Base-by-base conservation (phyloP, 2,797 vertebrate genomes). In the Tauraco hartlaubi region DNA sequence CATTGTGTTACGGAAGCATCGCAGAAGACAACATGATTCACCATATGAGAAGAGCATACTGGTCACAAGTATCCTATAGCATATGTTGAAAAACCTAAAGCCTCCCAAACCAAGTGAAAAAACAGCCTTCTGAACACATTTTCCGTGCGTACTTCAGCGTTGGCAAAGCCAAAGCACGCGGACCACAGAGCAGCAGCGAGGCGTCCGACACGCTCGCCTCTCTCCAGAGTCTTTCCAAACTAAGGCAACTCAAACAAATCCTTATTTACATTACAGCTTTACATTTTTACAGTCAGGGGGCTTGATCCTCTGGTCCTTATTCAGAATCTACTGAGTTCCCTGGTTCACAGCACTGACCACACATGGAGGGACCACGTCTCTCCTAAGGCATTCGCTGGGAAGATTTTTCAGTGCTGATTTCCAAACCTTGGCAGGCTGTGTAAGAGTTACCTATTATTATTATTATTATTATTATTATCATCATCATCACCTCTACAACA, bases 201-300 rank as follows among this genome's bases (percentile, higher is more conserved):
- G 37, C 41, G 61, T 43, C 43, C 84, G 92, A 19, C 31, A 9
- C 0, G 0, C 39, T 48, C 8, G 2, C 67, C 69, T 81, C 88
- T 80, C 79, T 83, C 83, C 49, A 41, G 87, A 88, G 77, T 64
- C 90, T 68, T 56, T 63, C 75, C 3, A 2, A 78, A 67, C 56
- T 88, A 73, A 79, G 69, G 66, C 81, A 72, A 79, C 55, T 91
- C 93, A 90, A 95, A 95, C 86, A 96, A 83, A 86, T 56, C 89
- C 88, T 79, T 94, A 78, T 96, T 96, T 96, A 89, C 81, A 37
- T 61, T 95, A 72, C 82, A 94, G 95, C 96, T 91, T 91, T 93
- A 75, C 77, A 72, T 82, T 92, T 94, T 90, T 48, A 88, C 35
- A 35, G 44, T 71, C 9, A 1, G 19, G 64, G 73, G 59, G n/a